Evolutionary conservation across 2,113 vertebrate species (phyloP).

Genomic region (Protomyctophum bolini): DNA sequence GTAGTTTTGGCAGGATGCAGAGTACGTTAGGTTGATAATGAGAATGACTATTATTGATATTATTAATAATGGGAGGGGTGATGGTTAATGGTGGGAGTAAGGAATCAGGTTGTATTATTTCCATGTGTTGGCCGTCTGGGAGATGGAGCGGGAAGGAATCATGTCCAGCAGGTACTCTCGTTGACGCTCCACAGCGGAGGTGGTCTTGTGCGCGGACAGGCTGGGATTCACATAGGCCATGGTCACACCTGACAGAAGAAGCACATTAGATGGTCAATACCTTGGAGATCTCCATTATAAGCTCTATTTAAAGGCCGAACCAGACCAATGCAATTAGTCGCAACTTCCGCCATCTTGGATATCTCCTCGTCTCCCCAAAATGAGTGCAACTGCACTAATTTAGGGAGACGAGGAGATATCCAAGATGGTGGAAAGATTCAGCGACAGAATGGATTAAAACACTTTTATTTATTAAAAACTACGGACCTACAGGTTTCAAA

Average conservation of each 20-base stretch:
- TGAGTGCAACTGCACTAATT: too few species aligned
- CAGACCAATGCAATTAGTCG: too few species aligned
- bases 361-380: too few species aligned
- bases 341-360: too few species aligned
- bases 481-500: too few species aligned
- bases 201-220: constrained; percentile 89
- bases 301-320: background rate
- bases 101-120: constrained; percentile 83
- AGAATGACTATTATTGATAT: constrained; percentile 73
- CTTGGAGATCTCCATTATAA: background rate
- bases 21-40: constrained; percentile 66
- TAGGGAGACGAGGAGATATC: too few species aligned
- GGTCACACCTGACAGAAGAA: constrained; percentile 83
- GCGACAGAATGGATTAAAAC: too few species aligned
- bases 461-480: too few species aligned
- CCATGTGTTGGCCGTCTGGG: constrained; percentile 94
- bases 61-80: constrained; percentile 44
- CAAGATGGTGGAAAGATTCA: too few species aligned
- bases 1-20: constrained; percentile 44
- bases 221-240: constrained; percentile 92
- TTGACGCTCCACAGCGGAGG: constrained; percentile 91
- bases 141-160: constrained; percentile 96
- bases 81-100: constrained; percentile 35
- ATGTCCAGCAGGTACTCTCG: constrained; percentile 98
- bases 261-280: constrained; percentile 2